Base-by-base conservation (phyloP, 2,888 invertebrate species). In the Caenorhabditis macrosperma region DNA sequence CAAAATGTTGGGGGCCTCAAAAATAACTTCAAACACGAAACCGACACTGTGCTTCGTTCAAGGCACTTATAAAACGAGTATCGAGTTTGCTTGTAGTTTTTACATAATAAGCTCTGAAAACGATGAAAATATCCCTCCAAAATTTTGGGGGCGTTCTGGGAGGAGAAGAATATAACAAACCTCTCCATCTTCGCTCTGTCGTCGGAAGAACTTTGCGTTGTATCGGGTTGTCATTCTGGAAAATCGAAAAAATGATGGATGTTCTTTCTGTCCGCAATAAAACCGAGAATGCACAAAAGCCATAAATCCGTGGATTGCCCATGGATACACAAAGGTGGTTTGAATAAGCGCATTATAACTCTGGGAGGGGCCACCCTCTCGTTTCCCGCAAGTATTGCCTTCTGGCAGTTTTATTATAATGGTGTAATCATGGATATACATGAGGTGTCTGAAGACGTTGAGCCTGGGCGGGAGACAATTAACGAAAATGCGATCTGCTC, bases 331-430 rank as follows among this genome's bases (percentile, higher is more conserved):
- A 74, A 59, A 74, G 54, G 72, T 72, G 52, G 72, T 50, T 59
- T 74, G 74, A 74, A 64, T 74, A 59, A 74, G 74, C 57, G 64
- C 44, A 74, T 74, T 74, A 74, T 74, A 74, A 74, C 74, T 74
- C 57, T 57, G 74, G 72, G 72, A 59, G 74, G 48, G 74, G 64
- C 59, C 64, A 59, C 46, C 61, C 57, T 35, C 41, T 64, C 44
- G 12, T 44, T 74, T 38, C 44, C 33, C 35, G 63, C 63, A 72
- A 72, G 72, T 63, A 72, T 72, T 72, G 64, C 74, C 74, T 74
- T 64, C 50, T 64, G 74, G 20, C 64, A 64, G 33, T 64, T 59
- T 46, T 64, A 59, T 59, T 35, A 64, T 74, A 74, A 74, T 74
- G 46, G 64, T 57, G 64, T 72, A 72, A 72, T 72, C 72, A 63